A percentile compares a stretch with the other conserved stretches of the same genome.
phyloP scores from a whole-genome alignment of 2,888 invertebrate genomes.

The Slavum lentiscoides region DNA sequence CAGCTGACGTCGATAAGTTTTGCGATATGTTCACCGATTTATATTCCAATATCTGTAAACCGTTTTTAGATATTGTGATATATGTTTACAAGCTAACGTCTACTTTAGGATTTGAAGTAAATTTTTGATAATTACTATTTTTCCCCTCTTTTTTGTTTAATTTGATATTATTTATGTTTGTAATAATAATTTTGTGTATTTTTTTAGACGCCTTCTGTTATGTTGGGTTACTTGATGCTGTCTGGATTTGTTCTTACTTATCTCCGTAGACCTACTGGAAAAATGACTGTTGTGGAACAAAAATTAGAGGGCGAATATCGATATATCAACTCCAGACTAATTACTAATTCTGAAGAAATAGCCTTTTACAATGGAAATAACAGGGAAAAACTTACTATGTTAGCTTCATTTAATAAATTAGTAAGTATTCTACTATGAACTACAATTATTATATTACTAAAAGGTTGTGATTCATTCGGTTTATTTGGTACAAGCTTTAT shows the following conservation, averaged over 20 bases:
- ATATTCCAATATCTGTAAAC: slow-evolving; percentile 96
- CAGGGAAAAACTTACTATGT: slow-evolving; percentile 83
- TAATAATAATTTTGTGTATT: slow-evolving; percentile 3
- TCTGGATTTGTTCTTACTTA: slow-evolving; percentile 87
- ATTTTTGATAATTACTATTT: neutral
- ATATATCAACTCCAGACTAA: slow-evolving; percentile 92
- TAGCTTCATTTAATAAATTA: slow-evolving; percentile 87
- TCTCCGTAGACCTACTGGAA: slow-evolving; percentile 83
- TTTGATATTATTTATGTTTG: neutral
- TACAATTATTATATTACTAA: too few species aligned
- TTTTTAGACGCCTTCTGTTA: slow-evolving; percentile 80
- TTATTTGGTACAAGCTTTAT: too few species aligned
- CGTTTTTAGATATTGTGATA: slow-evolving; percentile 89
- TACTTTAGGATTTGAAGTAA: slow-evolving; percentile 78
- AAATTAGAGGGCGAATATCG: slow-evolving; percentile 98
- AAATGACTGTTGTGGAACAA: slow-evolving; percentile 91
- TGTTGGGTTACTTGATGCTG: slow-evolving; percentile 84
- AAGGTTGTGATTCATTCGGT: too few species aligned
- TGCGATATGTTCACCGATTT: slow-evolving; percentile 93
- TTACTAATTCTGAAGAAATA: slow-evolving; percentile 96
- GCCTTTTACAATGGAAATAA: slow-evolving; percentile 81
- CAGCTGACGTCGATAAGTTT: slow-evolving; percentile 96
- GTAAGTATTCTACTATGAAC: slow-evolving; percentile 58
- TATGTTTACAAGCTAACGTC: slow-evolving; percentile 88
- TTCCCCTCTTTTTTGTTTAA: slow-evolving; percentile 26